These are phyloP conservation scores for Anguilla anguilla DNA, from an alignment of 2,797 vertebrate species.

Conservation along the genomic window DNA sequence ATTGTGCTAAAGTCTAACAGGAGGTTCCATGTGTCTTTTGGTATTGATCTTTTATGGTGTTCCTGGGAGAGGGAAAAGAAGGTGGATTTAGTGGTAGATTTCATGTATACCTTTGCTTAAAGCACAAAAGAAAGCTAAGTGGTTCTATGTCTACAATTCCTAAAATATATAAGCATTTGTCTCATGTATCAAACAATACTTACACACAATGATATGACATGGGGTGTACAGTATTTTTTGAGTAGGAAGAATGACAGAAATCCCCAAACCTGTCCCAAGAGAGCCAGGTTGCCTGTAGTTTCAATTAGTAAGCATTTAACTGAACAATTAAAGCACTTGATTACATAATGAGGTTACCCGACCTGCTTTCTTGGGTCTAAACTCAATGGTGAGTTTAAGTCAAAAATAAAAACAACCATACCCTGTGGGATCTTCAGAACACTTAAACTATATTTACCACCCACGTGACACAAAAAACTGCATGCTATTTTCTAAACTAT, in stretches of 20 bases:
- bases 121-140: neutral
- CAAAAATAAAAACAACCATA: no score
- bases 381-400: neutral
- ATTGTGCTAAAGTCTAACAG: conserved; percentile 95
- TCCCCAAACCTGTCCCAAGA: neutral
- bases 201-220: neutral
- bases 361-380: neutral
- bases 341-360: neutral
- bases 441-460: no score
- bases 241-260: neutral
- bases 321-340: neutral
- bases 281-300: neutral
- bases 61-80: conserved; percentile 63
- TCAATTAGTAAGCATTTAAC: neutral
- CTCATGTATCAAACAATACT: neutral
- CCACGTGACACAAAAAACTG: no score
- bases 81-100: neutral
- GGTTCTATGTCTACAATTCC: neutral
- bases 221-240: neutral
- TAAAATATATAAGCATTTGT: neutral
- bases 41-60: conserved; percentile 95
- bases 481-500: no score
- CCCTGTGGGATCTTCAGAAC: no score
- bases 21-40: conserved; percentile 97
- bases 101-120: neutral